phyloP scores from a whole-genome alignment of 2,888 invertebrate genomes.

The Nomada ruficornis region DNA sequence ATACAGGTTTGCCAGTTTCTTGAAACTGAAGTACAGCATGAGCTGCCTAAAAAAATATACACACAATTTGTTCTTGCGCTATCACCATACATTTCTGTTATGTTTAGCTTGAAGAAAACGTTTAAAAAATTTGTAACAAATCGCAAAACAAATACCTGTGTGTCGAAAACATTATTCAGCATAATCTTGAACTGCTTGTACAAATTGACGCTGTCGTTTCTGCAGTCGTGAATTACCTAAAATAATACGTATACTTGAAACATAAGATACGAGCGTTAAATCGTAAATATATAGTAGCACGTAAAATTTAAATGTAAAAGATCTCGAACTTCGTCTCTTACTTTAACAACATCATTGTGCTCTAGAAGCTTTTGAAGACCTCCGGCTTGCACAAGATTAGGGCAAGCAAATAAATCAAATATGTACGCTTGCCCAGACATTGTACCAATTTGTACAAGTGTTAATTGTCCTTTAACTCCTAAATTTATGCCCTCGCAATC shows the following conservation, averaged over 20 bases:
- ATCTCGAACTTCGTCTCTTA: constrained; percentile 73
- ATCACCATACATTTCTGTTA: not conserved
- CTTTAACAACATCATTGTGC: constrained; percentile 92
- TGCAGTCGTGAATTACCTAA: constrained; percentile 95
- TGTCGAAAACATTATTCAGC: constrained; percentile 94
- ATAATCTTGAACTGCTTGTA: constrained; percentile 94
- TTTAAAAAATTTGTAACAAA: not conserved
- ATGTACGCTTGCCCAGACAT: constrained; percentile 93
- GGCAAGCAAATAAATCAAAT: constrained; percentile 94
- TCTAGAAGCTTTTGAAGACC: constrained; percentile 93
- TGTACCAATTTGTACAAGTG: constrained; percentile 94
- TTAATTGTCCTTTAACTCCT: constrained; percentile 94
- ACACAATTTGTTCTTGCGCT: constrained; percentile 20
- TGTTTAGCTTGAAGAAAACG: constrained; percentile 1
- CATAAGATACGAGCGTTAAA: constrained; percentile 15
- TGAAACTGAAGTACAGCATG: constrained; percentile 96
- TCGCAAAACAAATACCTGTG: constrained; percentile 86
- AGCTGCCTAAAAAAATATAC: constrained; percentile 87
- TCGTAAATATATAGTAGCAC: not conserved
- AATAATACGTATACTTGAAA: constrained; percentile 68
- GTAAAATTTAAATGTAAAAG: not conserved
- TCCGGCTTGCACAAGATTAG: constrained; percentile 90
- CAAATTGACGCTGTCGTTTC: constrained; percentile 95
- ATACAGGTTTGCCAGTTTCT: constrained; percentile 95
- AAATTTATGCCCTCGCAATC: constrained; percentile 97